Base-by-base conservation (phyloP, 2,113 vertebrate genomes). In the Coptodon rendalli region DNA sequence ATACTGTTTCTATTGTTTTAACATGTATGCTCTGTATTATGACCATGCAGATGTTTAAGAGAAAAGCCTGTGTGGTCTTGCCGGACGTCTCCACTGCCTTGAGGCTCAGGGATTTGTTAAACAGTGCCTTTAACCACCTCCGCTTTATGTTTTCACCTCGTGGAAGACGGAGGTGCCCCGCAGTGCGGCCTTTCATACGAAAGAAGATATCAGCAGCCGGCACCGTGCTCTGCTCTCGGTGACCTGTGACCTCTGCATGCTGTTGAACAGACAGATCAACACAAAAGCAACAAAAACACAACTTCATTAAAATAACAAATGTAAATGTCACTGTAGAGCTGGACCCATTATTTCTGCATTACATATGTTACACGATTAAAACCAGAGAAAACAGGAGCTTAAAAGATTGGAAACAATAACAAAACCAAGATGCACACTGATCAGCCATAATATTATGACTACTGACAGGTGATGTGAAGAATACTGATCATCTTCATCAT, bases 251-350 rank as follows among this genome's bases (percentile, higher is more conserved):
- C 16, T 19, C 31, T n/a, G 31, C 59, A 36, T 36, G 31, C 31
- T 34, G 31, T 36, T 19, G 36, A 17, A 63, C 6, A 36, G n/a
- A 36, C 59, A 63, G 59, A 63, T n/a, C 17, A 66, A 66, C 17
- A 63, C 2, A 36, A 63, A 19, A 61, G 27, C 57, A 31, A 1
- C 3, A 4, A 36, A 0, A 63, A n/a, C 9, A 0, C 59, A 63
- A 19, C 16, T 34, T 63, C 59, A 63, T 0, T 19, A 34, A 0
- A 31, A 63, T 31, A 31, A 63, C 2, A 63, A 63, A 34, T 0
- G 17, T 19, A 59, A 29, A 31, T 10, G 5, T 0, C 0, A 0
- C 61, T 36, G 34, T 9, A 66, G 31, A 66, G 17, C 17, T 38
- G 61, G 31, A 38, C 2, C 61, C 17, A 66, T 66, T 66, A 66